Percentiles rank a stretch among this genome's conserved stretches.
These are phyloP conservation scores for Piaya cayana DNA, from an alignment of 2,113 vertebrate genomes.

Conservation along the genomic window DNA sequence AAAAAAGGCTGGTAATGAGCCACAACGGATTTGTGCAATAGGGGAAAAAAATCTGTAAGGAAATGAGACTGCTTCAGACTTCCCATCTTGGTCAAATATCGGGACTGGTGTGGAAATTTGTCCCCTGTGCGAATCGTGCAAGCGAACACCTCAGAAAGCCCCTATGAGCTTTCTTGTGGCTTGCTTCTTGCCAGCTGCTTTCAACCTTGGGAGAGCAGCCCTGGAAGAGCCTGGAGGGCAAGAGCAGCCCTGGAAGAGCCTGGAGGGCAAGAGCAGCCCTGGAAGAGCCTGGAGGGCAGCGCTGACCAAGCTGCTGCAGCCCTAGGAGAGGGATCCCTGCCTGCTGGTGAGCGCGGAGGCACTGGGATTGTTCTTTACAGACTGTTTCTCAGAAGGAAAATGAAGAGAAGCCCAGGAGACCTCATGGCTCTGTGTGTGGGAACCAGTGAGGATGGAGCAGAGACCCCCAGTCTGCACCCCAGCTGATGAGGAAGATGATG, in stretches of 20 bases:
- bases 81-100: fast-evolving
- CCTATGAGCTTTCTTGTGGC: background rate
- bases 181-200: fast-evolving
- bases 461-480: background rate
- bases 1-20: background rate
- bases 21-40: background rate
- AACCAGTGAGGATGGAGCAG: background rate
- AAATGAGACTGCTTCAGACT: background rate
- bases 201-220: fast-evolving
- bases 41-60: background rate
- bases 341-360: fast-evolving
- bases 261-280: fast-evolving
- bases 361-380: background rate
- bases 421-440: fast-evolving
- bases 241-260: no score
- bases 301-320: fast-evolving
- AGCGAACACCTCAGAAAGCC: background rate
- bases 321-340: background rate
- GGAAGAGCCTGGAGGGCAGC: background rate
- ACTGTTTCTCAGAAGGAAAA: background rate
- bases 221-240: no score
- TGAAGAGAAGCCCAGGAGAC: fast-evolving
- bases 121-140: fast-evolving
- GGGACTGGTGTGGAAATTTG: background rate
- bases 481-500: background rate